Evolutionary conservation across 2,888 invertebrate species (phyloP).

Genomic region (Melanotus villosus): DNA sequence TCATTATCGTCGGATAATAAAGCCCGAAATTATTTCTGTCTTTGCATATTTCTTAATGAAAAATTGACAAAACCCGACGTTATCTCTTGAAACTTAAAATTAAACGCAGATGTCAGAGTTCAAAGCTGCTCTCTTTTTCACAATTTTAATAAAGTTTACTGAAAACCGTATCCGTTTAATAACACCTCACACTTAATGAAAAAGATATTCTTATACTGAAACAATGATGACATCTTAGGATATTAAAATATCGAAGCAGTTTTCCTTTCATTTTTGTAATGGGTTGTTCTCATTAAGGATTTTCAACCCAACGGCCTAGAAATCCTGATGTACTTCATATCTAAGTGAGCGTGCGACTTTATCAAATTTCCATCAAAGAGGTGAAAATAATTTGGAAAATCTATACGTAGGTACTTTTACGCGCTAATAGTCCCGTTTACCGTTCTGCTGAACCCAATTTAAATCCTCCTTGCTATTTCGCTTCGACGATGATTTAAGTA

Average conservation of each 20-base stretch:
- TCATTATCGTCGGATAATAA: constrained; percentile 19
- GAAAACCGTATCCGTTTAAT: too few species aligned
- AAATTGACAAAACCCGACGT: not conserved
- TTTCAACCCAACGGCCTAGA: not conserved
- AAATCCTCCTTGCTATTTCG: constrained; percentile 32
- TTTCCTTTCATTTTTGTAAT: too few species aligned
- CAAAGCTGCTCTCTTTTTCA: too few species aligned
- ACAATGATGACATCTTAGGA: too few species aligned
- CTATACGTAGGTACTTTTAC: constrained; percentile 21
- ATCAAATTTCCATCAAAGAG: constrained; percentile 10
- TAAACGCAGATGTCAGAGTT: too few species aligned
- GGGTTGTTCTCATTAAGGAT: too few species aligned
- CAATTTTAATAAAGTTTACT: too few species aligned
- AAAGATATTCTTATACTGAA: too few species aligned
- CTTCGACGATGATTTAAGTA: constrained; percentile 23
- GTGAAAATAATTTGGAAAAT: constrained; percentile 11
- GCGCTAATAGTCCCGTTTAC: constrained; percentile 26
- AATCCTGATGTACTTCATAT: too few species aligned
- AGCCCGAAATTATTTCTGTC: not conserved
- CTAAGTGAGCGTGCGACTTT: constrained; percentile 3
- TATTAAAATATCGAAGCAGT: too few species aligned
- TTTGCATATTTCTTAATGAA: not conserved
- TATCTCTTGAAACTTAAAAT: too few species aligned
- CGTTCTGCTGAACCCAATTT: constrained; percentile 22
- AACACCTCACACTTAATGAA: too few species aligned